phyloP scores from a whole-genome alignment of 2,888 invertebrate genomes.

The Lasioglossum lativentre region DNA sequence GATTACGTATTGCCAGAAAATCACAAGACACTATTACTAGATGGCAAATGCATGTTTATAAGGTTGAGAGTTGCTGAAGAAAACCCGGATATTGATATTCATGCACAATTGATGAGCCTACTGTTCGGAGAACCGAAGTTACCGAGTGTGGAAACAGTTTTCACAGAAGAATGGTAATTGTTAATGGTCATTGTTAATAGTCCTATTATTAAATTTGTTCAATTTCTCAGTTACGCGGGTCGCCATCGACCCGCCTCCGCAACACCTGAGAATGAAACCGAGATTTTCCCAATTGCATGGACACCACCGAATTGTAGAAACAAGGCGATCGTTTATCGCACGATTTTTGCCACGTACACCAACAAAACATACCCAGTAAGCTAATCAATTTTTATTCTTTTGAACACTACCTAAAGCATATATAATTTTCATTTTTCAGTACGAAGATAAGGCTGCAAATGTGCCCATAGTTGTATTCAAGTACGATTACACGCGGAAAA shows the following conservation, averaged over 20 bases:
- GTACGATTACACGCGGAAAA: conserved; percentile 80
- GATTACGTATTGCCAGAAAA: conserved; percentile 75
- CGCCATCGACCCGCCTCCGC: conserved; percentile 77
- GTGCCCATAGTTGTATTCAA: conserved; percentile 81
- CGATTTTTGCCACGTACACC: conserved; percentile 79
- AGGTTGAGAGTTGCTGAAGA: conserved; percentile 75
- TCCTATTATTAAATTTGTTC: neutral
- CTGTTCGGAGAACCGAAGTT: conserved; percentile 76
- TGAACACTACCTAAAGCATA: neutral
- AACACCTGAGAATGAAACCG: conserved; percentile 72
- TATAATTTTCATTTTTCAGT: conserved; percentile 67
- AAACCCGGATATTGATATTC: conserved; percentile 75
- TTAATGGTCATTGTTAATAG: neutral
- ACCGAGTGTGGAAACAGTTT: conserved; percentile 65
- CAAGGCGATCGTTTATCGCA: conserved; percentile 77
- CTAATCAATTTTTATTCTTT: neutral
- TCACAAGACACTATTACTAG: conserved; percentile 74
- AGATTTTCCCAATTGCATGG: conserved; percentile 78
- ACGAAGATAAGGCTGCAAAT: conserved; percentile 78
- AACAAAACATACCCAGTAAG: conserved; percentile 78
- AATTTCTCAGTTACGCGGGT: conserved; percentile 74
- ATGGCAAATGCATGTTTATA: conserved; percentile 80
- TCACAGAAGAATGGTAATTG: conserved; percentile 75
- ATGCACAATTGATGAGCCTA: conserved; percentile 75
- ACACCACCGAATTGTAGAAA: conserved; percentile 79